Evolutionary conservation across 35 echinoderm and acorn worm genomes (phyloP).

Genomic region (Chiridota heheva): DNA sequence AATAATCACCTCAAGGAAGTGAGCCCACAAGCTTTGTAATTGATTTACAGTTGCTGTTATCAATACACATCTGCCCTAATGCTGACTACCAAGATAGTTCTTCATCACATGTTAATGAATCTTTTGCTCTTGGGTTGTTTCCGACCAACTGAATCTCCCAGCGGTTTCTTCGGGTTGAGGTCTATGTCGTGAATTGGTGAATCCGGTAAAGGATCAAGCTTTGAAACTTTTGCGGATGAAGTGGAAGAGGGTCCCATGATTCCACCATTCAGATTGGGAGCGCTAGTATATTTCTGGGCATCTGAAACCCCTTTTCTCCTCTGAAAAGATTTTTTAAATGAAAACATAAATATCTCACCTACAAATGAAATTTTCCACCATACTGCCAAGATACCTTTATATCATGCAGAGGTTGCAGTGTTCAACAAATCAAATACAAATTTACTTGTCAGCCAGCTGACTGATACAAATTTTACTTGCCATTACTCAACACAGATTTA

Average conservation of each 20-base stretch:
- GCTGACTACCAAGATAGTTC: not conserved
- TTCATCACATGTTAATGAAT: constrained; percentile 69
- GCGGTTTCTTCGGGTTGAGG: constrained; percentile 82
- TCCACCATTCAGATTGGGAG: constrained; percentile 66
- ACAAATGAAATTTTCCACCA: no score
- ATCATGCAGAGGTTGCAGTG: no score
- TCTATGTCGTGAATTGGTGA: constrained; percentile 91
- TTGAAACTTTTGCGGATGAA: constrained; percentile 18
- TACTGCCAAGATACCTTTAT: no score
- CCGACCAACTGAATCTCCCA: constrained; percentile 47
- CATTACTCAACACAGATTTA: no score
- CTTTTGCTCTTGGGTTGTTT: constrained; percentile 56
- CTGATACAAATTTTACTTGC: no score
- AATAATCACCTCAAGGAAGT: no score
- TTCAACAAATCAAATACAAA: no score
- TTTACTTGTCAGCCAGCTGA: no score
- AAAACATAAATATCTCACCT: not conserved
- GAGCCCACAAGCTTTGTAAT: no score
- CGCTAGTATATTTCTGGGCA: constrained; percentile 66
- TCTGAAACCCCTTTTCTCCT: constrained; percentile 61
- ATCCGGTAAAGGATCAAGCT: constrained; percentile 70
- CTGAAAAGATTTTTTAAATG: no score
- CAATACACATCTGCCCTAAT: not conserved
- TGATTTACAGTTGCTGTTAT: no score
- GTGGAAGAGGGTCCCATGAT: constrained; percentile 25